A percentile compares a stretch with the other conserved stretches of the same genome.
Evolutionary conservation across 1,140 invertebrate genomes (phyloP).

Genomic region (Meloidogyne floridensis): DNA sequence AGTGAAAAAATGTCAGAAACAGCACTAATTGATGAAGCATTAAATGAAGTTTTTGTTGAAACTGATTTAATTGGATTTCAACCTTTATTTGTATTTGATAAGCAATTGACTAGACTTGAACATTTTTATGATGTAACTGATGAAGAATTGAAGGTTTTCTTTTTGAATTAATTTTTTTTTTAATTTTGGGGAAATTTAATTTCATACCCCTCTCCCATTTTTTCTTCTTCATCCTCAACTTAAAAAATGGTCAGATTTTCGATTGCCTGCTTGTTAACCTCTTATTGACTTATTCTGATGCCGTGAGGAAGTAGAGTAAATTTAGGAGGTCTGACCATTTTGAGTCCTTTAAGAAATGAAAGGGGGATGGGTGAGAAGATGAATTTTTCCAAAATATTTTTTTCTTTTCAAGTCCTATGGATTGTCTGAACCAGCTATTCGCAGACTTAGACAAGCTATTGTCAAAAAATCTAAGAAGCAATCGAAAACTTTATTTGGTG

Average conservation of each 20-base stretch:
- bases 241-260: no score
- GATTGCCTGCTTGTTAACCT: no score
- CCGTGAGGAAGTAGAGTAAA: no score
- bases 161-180: background rate
- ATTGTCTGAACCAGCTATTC: slow-evolving; percentile 51
- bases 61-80: slow-evolving; percentile 50
- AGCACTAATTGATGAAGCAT: slow-evolving; percentile 49
- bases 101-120: slow-evolving; percentile 51
- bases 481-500: slow-evolving; percentile 22
- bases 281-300: no score
- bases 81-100: slow-evolving; percentile 42
- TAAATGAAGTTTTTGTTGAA: slow-evolving; percentile 46
- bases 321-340: no score
- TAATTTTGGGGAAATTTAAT: no score
- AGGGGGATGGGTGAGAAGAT: no score
- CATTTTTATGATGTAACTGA: slow-evolving; percentile 52
- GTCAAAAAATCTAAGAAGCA: slow-evolving; percentile 35
- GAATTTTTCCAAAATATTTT: background rate
- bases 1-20: slow-evolving; percentile 14
- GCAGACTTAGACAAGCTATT: slow-evolving; percentile 38
- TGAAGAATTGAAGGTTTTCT: slow-evolving; percentile 46
- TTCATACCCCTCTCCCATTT: no score
- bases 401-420: slow-evolving; percentile 52
- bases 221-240: no score
- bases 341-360: no score